Conservation (phyloP, 2,113 vertebrate species). For the Cinclus cinclus region DNA sequence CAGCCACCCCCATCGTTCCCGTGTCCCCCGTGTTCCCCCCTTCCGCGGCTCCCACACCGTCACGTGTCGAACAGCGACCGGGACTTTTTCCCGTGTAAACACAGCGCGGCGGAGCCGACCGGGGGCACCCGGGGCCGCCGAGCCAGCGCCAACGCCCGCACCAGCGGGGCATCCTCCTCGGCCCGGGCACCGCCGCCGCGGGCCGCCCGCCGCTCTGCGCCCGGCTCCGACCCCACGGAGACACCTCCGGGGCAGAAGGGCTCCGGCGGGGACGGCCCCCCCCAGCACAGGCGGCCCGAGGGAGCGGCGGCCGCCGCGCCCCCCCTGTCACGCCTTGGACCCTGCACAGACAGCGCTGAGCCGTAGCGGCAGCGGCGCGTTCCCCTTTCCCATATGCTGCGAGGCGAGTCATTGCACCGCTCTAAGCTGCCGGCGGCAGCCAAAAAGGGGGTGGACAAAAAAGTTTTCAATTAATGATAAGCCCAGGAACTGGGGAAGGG, state of each 20-base stretch:
- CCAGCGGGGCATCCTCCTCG: not conserved
- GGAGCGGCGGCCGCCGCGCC: not conserved
- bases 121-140: not conserved
- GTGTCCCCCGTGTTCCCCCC: not conserved
- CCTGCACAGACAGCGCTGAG: not conserved
- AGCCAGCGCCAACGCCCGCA: not conserved
- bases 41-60: conserved; percentile 1
- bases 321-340: not conserved
- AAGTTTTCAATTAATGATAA: conserved; percentile 67
- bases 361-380: not conserved
- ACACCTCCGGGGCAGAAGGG: not conserved
- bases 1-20: not conserved
- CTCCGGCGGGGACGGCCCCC: not conserved
- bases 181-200: not conserved
- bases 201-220: not conserved
- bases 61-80: conserved; percentile 17
- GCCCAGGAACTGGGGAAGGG: not conserved
- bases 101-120: not conserved
- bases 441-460: not conserved
- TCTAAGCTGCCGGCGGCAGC: conserved; percentile 3
- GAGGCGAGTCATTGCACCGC: conserved; percentile 4
- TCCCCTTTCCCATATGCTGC: not conserved
- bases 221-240: not conserved
- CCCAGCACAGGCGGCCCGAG: no score
- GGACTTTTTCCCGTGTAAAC: conserved; percentile 44